phyloP scores from a whole-genome alignment of 2,797 vertebrate species.

The Xenopus petersii region DNA sequence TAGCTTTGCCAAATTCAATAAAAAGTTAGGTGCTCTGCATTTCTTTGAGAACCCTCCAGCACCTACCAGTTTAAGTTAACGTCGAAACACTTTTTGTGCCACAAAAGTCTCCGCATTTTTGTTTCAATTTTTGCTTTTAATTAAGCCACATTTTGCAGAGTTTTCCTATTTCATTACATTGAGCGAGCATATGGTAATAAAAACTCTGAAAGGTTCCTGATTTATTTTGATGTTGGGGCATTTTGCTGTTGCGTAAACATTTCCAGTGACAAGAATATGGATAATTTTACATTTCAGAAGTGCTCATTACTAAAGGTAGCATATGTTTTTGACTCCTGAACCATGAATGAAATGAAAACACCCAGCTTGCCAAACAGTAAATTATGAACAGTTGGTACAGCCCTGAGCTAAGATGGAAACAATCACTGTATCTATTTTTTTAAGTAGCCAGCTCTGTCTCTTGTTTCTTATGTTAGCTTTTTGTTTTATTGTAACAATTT shows the following conservation, averaged over 20 bases:
- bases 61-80: not conserved
- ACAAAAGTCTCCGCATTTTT: conserved; percentile 11
- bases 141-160: conserved; percentile 64
- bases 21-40: not conserved
- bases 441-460: conserved; percentile 63
- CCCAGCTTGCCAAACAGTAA: conserved; percentile 65
- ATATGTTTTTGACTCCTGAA: conserved; percentile 71
- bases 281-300: conserved; percentile 66
- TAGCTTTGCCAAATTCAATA: not conserved
- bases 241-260: conserved; percentile 69
- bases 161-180: conserved; percentile 60
- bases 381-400: conserved; percentile 69
- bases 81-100: conserved; percentile 14
- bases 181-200: conserved; percentile 69
- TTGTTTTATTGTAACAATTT: conserved; percentile 49
- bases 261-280: conserved; percentile 69
- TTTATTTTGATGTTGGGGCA: conserved; percentile 67
- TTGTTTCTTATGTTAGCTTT: conserved; percentile 59
- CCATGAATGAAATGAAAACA: conserved; percentile 67
- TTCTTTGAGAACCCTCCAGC: not conserved
- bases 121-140: conserved; percentile 62
- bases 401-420: conserved; percentile 65
- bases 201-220: conserved; percentile 67
- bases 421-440: conserved; percentile 64
- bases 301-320: conserved; percentile 67